Conservation (phyloP, 1,140 invertebrate species). For the Chironomus tepperi region DNA sequence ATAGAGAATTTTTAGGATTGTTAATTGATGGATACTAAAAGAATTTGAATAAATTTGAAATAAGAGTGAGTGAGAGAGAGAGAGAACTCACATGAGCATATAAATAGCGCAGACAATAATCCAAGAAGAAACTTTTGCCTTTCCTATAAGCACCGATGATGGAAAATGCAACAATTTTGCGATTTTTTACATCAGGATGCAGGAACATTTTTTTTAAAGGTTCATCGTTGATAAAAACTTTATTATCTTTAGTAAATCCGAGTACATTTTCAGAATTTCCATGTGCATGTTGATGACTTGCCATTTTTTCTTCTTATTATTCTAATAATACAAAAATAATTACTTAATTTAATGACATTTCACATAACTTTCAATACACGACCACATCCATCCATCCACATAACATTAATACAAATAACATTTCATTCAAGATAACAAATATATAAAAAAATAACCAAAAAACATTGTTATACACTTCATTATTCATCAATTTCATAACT, state of each 20-base stretch:
- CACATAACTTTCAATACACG: too few species aligned
- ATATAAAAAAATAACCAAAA: too few species aligned
- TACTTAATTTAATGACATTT: too few species aligned
- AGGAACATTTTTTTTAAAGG: background rate
- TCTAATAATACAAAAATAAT: too few species aligned
- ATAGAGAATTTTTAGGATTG: background rate
- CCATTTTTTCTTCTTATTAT: too few species aligned
- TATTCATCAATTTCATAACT: too few species aligned
- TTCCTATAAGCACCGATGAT: background rate
- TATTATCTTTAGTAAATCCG: background rate
- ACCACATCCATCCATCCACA: too few species aligned
- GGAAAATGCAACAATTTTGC: background rate
- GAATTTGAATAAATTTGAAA: background rate
- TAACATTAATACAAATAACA: too few species aligned
- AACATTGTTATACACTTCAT: too few species aligned
- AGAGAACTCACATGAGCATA: slow-evolving; percentile 1
- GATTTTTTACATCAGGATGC: background rate
- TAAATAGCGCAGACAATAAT: background rate
- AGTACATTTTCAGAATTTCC: background rate
- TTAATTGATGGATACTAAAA: background rate
- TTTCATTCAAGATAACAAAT: too few species aligned
- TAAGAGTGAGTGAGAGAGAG: too few species aligned
- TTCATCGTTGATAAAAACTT: background rate
- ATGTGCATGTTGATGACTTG: background rate
- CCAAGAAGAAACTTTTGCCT: background rate